These are phyloP conservation scores for Globodera ellingtonae DNA, from an alignment of 1,140 invertebrate genomes.

Conservation along the genomic window DNA sequence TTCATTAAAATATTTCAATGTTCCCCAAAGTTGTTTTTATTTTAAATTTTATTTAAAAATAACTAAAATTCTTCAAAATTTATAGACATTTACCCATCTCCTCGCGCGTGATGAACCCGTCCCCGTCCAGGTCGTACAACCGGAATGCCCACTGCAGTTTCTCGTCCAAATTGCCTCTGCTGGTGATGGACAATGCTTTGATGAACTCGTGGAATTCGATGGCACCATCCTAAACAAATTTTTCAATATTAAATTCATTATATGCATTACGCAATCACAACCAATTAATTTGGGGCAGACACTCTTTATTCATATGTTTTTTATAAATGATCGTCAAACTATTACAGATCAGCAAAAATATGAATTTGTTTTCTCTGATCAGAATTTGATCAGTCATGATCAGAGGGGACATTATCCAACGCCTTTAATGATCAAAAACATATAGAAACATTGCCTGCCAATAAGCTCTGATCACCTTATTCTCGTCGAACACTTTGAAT, in stretches of 20 bases:
- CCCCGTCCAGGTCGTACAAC: conserved; percentile 71
- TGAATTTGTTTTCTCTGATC: too few relatives aligned
- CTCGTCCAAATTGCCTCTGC: conserved; percentile 90
- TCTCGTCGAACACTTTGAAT: conserved; percentile 96
- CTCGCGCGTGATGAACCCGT: conserved; percentile 91
- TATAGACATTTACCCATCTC: conserved; percentile 77
- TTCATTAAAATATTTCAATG: too few relatives aligned
- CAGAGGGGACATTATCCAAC: background rate
- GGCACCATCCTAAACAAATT: conserved; percentile 80
- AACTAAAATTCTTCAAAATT: conserved; percentile 76
- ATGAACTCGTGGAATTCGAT: conserved; percentile 98
- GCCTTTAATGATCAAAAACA: background rate
- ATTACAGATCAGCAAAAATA: too few relatives aligned
- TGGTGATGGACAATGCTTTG: conserved; percentile 89
- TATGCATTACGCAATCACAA: background rate
- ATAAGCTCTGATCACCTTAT: conserved; percentile 78
- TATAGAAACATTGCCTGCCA: too few relatives aligned
- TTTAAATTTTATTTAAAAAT: too few relatives aligned
- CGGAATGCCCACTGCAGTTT: conserved; percentile 79
- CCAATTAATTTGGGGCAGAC: background rate
- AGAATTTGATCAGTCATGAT: too few relatives aligned
- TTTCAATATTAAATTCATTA: conserved; percentile 1
- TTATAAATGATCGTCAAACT: too few relatives aligned
- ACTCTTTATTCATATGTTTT: too few relatives aligned
- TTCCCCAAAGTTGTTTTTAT: too few relatives aligned